phyloP scores from a whole-genome alignment of 1,140 invertebrate genomes.

The Stratiolaelaps scimitus region DNA sequence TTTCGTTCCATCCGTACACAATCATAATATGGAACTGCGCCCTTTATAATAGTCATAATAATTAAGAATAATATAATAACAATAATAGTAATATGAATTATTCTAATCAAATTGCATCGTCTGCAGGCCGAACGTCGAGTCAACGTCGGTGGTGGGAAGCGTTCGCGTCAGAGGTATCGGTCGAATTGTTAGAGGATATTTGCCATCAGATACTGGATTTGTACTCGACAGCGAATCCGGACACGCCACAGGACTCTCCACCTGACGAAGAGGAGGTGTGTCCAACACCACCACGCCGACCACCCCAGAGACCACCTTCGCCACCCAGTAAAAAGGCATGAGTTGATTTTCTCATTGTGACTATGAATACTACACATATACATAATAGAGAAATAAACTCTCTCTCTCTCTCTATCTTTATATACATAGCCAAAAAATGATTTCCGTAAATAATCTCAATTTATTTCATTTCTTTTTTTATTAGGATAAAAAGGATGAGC shows the following conservation, averaged over 20 bases:
- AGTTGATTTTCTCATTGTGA: not conserved
- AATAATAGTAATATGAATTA: no score
- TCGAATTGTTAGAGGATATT: conserved; percentile 89
- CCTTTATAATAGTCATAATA: no score
- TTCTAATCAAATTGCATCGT: no score
- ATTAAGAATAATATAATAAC: no score
- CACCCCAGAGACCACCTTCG: not conserved
- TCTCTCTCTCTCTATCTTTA: not conserved
- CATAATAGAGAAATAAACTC: not conserved
- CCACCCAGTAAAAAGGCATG: not conserved
- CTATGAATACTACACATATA: not conserved
- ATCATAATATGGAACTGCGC: no score
- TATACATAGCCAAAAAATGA: not conserved
- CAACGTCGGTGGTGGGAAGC: conserved; percentile 95
- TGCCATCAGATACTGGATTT: conserved; percentile 90
- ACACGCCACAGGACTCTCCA: conserved; percentile 35
- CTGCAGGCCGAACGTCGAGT: conserved; percentile 55
- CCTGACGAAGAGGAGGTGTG: conserved; percentile 24
- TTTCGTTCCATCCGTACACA: no score
- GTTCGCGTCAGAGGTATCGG: conserved; percentile 88
- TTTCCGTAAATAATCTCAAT: no score
- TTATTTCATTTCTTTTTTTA: no score
- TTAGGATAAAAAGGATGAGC: not conserved
- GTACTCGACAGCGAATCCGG: conserved; percentile 44
- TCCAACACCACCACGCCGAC: not conserved